Conservation (phyloP, 1,140 invertebrate genomes). For the Macrobrachium rosenbergii region DNA sequence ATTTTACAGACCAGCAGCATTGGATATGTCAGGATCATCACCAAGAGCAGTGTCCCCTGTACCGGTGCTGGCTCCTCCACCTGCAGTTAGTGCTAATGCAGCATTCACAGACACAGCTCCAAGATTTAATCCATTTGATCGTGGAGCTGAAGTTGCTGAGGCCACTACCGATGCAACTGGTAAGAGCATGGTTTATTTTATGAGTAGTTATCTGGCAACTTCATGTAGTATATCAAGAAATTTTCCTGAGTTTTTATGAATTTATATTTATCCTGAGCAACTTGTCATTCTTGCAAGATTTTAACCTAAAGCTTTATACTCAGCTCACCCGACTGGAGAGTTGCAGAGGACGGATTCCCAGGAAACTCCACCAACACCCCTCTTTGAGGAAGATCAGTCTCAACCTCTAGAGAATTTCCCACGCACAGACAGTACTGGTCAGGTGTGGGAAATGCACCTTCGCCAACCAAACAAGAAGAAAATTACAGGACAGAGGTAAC, state of each 20-base stretch:
- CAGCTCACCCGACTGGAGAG: constrained; percentile 10
- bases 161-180: constrained; percentile 58
- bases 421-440: constrained; percentile 81
- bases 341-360: constrained; percentile 76
- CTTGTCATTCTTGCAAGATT: no score
- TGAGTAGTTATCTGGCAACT: no score
- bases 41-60: constrained; percentile 59
- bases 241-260: no score
- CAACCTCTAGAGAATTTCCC: constrained; percentile 94
- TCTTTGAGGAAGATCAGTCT: constrained; percentile 95
- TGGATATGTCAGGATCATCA: constrained; percentile 50
- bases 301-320: no score
- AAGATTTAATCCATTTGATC: constrained; percentile 86
- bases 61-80: constrained; percentile 83
- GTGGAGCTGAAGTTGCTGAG: constrained; percentile 74
- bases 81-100: constrained; percentile 69
- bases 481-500: constrained; percentile 89
- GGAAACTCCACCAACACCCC: constrained; percentile 88
- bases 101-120: constrained; percentile 73
- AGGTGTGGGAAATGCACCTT: constrained; percentile 98
- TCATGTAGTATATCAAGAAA: no score
- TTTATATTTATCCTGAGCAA: no score
- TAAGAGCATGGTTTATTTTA: background rate
- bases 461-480: constrained; percentile 98
- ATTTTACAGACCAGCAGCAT: constrained; percentile 52